Evolutionary conservation across 1,140 invertebrate genomes (phyloP).

Genomic region (Bombus terrestris): DNA sequence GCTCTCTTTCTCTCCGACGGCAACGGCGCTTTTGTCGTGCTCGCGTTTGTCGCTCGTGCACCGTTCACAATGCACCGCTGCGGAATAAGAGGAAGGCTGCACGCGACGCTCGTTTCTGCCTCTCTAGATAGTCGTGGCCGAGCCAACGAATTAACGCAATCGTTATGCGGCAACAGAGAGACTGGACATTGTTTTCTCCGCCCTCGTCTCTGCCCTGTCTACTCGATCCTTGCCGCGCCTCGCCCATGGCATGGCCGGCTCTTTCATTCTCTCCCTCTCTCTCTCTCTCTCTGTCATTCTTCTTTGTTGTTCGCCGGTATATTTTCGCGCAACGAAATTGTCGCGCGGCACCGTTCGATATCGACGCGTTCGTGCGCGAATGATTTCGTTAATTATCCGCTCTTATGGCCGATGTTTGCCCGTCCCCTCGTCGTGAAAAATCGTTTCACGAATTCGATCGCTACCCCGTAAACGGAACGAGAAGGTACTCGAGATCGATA

Average conservation of each 20-base stretch:
- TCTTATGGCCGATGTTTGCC: not conserved
- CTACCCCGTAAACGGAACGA: not conserved
- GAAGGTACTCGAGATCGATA: not conserved
- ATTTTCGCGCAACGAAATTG: not conserved
- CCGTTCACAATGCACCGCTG: constrained; percentile 5
- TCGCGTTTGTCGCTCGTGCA: not conserved
- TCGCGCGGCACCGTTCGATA: not conserved
- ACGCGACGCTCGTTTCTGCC: not conserved
- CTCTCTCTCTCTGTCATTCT: not conserved
- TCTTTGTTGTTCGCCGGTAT: not conserved
- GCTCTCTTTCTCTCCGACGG: not conserved
- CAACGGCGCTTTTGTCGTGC: constrained; percentile 29
- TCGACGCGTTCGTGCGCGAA: not conserved
- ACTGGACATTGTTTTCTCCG: not conserved
- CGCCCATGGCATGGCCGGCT: not conserved
- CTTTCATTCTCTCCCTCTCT: not conserved
- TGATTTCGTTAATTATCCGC: not conserved
- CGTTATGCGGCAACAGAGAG: not conserved
- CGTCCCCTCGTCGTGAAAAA: no score
- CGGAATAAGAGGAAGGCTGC: constrained; percentile 22
- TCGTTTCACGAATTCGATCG: not conserved
- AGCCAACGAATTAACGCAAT: constrained; percentile 31
- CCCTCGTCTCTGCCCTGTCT: not conserved
- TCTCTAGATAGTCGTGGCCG: not conserved
- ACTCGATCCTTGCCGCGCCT: not conserved